Base-by-base conservation (phyloP, 2,113 vertebrate genomes). In the Thunnus maccoyii region DNA sequence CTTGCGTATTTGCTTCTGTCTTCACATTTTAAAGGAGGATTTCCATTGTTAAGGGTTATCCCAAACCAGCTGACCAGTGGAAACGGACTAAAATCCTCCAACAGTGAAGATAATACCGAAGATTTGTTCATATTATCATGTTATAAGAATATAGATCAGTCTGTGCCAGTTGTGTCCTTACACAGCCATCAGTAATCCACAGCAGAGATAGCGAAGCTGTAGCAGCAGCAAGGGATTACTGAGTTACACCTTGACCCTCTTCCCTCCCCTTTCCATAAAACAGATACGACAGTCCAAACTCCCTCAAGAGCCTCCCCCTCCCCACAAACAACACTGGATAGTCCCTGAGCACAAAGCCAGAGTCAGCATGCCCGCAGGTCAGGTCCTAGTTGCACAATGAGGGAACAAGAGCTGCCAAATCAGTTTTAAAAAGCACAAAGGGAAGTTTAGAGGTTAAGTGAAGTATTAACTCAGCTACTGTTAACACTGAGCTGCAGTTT, bases 311-410 rank as follows among this genome's bases (percentile, higher is more conserved):
- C 3, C 36, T 27, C 22, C 44, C 11, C 32, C 22, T 4, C 41
- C 18, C 41, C 9, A 41, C 58, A 67, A 8, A 41, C 80, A 82
- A 82, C 76, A 87, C 78, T 41, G 47, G 84, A 88, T 85, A 91
- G 74, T 86, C 87, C 84, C 83, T 11, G 36, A 80, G 78, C 71
- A 63, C 47, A 76, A 44, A 2, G 18, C 58, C 50, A 56, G n/a
- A 20, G 30, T n/a, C 56, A 57, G 7, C 77, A 78, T 66, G 76
- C 25, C 52, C 22, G 51, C 65, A 48, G 87, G 89, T 88, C 86
- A 88, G 2, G 18, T 58, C 60, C 55, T 27, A 2, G 41, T 46
- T 41, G 46, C 57, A 52, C 54, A 61, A 9, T 41, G 41, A 78
- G 63, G 72, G 54, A 89, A 90, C 55, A 25, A 10, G 47, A 90